Percentiles rank a stretch among this genome's conserved stretches.
Conservation (phyloP, 1,140 invertebrate genomes). For the Catajapyx aquilonaris region DNA sequence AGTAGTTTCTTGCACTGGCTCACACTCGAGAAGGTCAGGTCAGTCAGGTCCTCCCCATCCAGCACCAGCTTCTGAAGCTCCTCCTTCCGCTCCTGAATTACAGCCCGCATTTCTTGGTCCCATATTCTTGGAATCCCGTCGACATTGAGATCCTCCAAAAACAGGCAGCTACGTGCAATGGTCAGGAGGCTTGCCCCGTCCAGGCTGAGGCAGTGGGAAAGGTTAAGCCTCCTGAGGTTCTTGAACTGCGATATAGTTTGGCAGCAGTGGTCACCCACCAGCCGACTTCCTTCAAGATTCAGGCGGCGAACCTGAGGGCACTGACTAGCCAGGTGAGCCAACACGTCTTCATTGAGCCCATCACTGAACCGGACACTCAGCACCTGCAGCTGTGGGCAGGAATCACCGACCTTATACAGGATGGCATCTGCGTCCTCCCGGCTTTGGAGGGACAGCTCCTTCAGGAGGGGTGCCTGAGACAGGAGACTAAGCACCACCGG, state of each 20-base stretch:
- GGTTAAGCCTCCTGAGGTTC: conserved; percentile 7
- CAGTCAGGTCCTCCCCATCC: conserved; percentile 13
- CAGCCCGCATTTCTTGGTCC: conserved; percentile 8
- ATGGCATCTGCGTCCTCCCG: conserved; percentile 1
- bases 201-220: conserved; percentile 10
- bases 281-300: conserved; percentile 8
- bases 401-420: conserved; percentile 4
- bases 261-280: conserved; percentile 4
- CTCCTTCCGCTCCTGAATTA: conserved; percentile 5
- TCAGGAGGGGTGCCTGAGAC: neutral
- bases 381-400: conserved; percentile 5
- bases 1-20: conserved; percentile 8
- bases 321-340: conserved; percentile 5
- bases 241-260: conserved; percentile 6
- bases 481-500: neutral
- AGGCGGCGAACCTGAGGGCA: conserved; percentile 6
- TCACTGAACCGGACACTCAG: conserved; percentile 8
- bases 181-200: conserved; percentile 6
- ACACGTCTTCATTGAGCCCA: conserved; percentile 3
- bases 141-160: conserved; percentile 10
- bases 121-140: conserved; percentile 11
- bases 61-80: conserved; percentile 7
- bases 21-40: conserved; percentile 8
- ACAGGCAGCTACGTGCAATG: conserved; percentile 9
- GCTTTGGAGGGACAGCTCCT: neutral